phyloP scores from a whole-genome alignment of 2,797 vertebrate species.

The Pipistrellus kuhlii region DNA sequence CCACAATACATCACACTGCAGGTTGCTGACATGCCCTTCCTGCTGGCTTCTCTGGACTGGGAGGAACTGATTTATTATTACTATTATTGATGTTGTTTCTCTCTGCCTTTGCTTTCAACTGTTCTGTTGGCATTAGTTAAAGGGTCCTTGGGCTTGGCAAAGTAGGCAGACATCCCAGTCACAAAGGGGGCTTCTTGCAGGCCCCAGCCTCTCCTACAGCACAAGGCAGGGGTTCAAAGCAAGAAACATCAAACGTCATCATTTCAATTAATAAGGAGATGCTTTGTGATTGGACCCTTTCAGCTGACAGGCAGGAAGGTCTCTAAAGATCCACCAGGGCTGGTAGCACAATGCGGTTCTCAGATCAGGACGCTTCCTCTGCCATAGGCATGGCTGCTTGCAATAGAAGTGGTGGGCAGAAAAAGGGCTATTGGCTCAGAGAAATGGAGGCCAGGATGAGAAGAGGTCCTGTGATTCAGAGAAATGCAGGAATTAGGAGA shows the following conservation, averaged over 20 bases:
- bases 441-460: background rate
- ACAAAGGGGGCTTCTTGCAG: conserved; percentile 61
- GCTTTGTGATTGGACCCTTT: background rate
- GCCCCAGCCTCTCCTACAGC: conserved; percentile 57
- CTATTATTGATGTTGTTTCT: conserved; percentile 68
- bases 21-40: conserved; percentile 62
- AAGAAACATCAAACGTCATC: conserved; percentile 76
- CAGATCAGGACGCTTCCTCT: background rate
- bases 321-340: background rate
- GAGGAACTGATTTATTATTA: conserved; percentile 69
- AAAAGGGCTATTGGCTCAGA: background rate
- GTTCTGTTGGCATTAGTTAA: conserved; percentile 80
- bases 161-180: conserved; percentile 71
- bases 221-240: conserved; percentile 77
- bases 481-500: background rate
- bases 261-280: conserved; percentile 72
- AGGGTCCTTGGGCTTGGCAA: conserved; percentile 73
- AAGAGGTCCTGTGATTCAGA: background rate
- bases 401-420: background rate
- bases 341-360: background rate
- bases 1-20: conserved; percentile 47
- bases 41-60: conserved; percentile 63
- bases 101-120: conserved; percentile 76
- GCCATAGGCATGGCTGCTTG: background rate
- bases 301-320: background rate